Base-by-base conservation (phyloP, 2,888 invertebrate genomes). In the Eupeodes latifasciatus region DNA sequence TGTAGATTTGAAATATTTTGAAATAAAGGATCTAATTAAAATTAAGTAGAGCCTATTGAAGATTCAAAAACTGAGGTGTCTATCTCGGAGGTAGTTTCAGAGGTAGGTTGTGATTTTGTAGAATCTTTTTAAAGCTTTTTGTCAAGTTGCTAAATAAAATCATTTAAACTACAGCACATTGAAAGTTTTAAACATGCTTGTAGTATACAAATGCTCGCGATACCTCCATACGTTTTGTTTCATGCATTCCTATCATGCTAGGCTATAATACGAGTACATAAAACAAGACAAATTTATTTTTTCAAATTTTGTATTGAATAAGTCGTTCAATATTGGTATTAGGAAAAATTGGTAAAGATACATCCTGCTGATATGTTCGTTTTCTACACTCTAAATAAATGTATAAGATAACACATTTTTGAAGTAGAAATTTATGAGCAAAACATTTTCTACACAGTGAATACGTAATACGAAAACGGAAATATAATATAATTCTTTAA, bases 191-290 rank as follows among this genome's bases (percentile, higher is more conserved):
- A 74, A 67, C 87, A 87, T 87, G 87, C 83, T 69, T 69, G 12
- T 36, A 44, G 78, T 16, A 67, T 75, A 40, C 66, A 66, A 62
- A 44, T 81, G 61, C 66, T 62, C 34, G 40, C 61, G 9, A 71
- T 64, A 66, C 27, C 74, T 40, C 59, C 6, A 27, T 61, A 16
- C 62, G 53, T n/a, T 62, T 49, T 64, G 72, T 62, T 66, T 69
- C 82, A 83, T 86, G 82, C 82, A 82, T 44, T 79, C 78, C 69
- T 62, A 36, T 62, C 82, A 75, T 82, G 82, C 86, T 82, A 51
- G 57, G 57, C 47, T 53, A 59, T 40, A 40, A 59, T 64, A 14
- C 16, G 40, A 62, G 34, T 62, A 62, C 11, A 62, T 19, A 57
- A n/a, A 67, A 72, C 66, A 62, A 71, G 71, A 71, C 69, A 59